A percentile compares a stretch with the other conserved stretches of the same genome.
These are phyloP conservation scores for Notothenia rossii DNA, from an alignment of 2,113 vertebrate species.

Conservation along the genomic window DNA sequence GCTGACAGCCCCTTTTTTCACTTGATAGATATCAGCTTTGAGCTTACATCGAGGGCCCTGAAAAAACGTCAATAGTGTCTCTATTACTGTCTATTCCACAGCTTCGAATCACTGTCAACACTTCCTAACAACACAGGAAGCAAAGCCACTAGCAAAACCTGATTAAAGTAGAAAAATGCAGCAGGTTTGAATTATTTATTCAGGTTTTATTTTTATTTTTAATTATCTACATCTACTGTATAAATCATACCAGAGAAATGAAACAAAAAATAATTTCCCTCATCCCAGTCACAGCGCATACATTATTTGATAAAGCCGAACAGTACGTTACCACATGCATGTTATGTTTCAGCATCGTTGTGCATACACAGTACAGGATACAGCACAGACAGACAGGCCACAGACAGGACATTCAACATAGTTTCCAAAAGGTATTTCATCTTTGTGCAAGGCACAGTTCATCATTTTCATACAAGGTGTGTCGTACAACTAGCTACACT, in stretches of 20 bases:
- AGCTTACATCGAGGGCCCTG: constrained; percentile 12
- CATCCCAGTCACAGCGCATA: constrained; percentile 59
- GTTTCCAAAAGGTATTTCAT: constrained; percentile 33
- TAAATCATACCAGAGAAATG: constrained; percentile 73
- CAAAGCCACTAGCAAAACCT: constrained; percentile 20
- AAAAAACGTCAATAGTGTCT: constrained; percentile 58
- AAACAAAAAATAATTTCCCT: constrained; percentile 46
- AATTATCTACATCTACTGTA: constrained; percentile 68
- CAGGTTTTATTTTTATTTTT: constrained; percentile 63
- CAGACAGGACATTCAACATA: constrained; percentile 55
- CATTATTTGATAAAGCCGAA: constrained; percentile 58
- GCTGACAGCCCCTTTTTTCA: constrained; percentile 51
- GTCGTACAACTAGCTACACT: constrained; percentile 53
- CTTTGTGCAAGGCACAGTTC: constrained; percentile 60
- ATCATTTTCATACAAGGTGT: constrained; percentile 33
- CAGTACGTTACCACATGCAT: constrained; percentile 70
- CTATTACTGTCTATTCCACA: constrained; percentile 41
- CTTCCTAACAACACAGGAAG: constrained; percentile 14
- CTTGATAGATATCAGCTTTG: constrained; percentile 39
- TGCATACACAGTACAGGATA: constrained; percentile 61
- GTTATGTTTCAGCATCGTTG: constrained; percentile 58
- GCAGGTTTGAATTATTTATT: constrained; percentile 35
- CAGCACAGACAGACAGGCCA: constrained; percentile 58
- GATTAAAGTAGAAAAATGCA: background rate
- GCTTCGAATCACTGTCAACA: constrained; percentile 33